Evolutionary conservation across 2,888 invertebrate species (phyloP), one percentile per base, ranked within the genome.

Genomic region (Pheosia tremula): DNA sequence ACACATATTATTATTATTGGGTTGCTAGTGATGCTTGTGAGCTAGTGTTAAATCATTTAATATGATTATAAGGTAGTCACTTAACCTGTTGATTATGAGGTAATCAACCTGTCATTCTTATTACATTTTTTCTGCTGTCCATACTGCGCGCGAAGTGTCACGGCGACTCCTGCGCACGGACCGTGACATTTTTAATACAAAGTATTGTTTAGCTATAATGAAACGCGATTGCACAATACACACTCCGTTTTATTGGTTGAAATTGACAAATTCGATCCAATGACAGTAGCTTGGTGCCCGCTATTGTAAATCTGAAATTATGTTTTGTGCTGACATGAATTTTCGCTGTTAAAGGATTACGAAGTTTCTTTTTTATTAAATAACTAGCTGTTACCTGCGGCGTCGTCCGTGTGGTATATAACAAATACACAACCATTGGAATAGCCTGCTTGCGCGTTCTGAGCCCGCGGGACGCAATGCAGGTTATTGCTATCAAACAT

Each of bases 161-260:
- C 69, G 64, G 66, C 67, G 73, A 68, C 71, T 76, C 77, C 62
- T 69, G 77, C 67, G 76, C 76, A 67, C 62, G 41, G 58, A 63
- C 64, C 70, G 66, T 67, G 67, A 70, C 72, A 63, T 65, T 67
- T 69, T 68, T 75, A 75, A 75, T 75, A 75, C 72, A 75, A 70
- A 75, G 64, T 61, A 68, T 75, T 75, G 70, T 75, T 75, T 75
- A 75, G 70, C 56, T 70, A 74, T 74, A 75, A 75, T 74, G 67
- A 70, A 75, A 61, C 61, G 61, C 63, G 67, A 61, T 67, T 75
- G 72, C 72, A 68, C 65, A 67, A 68, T 67, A 69, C 67, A 65
- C 64, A 65, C 63, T 65, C 57, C 62, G 6, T 64, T 73, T 69
- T 64, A 59, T 61, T 43, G 13, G 67, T 61, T 62, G 10, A 69